Percentiles rank a stretch among this genome's conserved stretches.
These are phyloP conservation scores for Zingel zingel DNA, from an alignment of 2,113 vertebrate genomes.

Conservation along the genomic window DNA sequence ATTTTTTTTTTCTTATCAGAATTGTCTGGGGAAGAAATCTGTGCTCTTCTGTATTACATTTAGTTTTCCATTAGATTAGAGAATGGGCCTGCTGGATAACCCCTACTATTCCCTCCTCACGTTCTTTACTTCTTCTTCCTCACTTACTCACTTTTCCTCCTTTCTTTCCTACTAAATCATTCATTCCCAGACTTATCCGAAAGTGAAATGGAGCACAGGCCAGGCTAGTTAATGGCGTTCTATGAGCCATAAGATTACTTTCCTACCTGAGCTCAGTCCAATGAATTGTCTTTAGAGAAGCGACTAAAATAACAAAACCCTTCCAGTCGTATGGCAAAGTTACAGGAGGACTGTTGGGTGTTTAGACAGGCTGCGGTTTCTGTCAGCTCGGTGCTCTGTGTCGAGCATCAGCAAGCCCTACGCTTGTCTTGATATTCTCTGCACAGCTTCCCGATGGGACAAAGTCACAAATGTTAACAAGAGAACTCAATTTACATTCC, in stretches of 20 bases:
- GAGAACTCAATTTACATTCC: constrained; percentile 64
- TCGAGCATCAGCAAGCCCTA: constrained; percentile 22
- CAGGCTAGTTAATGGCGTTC: constrained; percentile 81
- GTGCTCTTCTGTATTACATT: constrained; percentile 45
- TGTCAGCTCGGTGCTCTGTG: constrained; percentile 36
- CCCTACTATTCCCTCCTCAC: constrained; percentile 21
- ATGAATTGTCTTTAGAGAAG: constrained; percentile 78
- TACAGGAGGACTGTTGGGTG: constrained; percentile 26
- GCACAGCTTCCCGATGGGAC: constrained; percentile 34
- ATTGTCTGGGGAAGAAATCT: constrained; percentile 45
- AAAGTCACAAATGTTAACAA: constrained; percentile 66
- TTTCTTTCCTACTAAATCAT: constrained; percentile 67
- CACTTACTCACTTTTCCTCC: constrained; percentile 24
- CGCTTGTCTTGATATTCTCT: constrained; percentile 46
- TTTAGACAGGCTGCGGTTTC: constrained; percentile 40
- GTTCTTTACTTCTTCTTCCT: constrained; percentile 27
- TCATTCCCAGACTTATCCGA: constrained; percentile 76
- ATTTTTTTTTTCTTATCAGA: constrained; percentile 23
- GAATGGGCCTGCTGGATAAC: constrained; percentile 35
- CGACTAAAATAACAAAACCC: constrained; percentile 64
- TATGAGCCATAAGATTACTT: constrained; percentile 82
- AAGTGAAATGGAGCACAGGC: constrained; percentile 80
- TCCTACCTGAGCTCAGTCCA: constrained; percentile 73
- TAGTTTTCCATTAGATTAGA: constrained; percentile 61
- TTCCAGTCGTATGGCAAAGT: constrained; percentile 37